Evolutionary conservation across 2,888 invertebrate species (phyloP), one percentile per base, ranked within the genome.

Genomic region (Margaritifera margaritifera): DNA sequence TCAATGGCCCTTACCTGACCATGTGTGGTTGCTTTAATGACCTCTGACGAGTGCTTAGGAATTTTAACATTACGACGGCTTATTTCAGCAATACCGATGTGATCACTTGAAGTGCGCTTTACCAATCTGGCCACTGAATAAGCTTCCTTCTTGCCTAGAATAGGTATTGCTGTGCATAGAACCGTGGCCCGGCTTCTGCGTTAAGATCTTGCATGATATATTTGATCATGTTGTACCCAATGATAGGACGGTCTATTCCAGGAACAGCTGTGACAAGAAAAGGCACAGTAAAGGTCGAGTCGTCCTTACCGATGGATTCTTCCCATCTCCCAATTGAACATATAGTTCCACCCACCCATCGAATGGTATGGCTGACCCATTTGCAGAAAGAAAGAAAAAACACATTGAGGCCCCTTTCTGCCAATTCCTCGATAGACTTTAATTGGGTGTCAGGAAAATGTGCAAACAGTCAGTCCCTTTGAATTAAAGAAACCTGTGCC

Each of bases 201-300:
- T 53, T 51, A n/a, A 64, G 19, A 11, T 31, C 50, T 8, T 25
- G 19, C 19, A 25, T 63, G 27, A 59, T 54, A 27, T 65, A 42
- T 56, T 66, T 54, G 25, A 72, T 72, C 1, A 72, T 69, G 53
- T 72, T 69, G 52, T 69, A 72, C 20, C 72, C 72, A 58, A 72
- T 51, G 42, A 72, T 72, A 0, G 69, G 72, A 8, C 27, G 24
- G 31, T 66, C 56, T 24, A 58, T 25, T 19, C 31, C 64, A 24
- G 65, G n/a, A 56, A 31, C 27, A 50, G 27, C 2, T n/a, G 69
- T 65, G 15, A 69, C 64, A n/a, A 67, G 55, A 61, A 67, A 64
- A 22, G 73, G 73, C 22, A 67, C 69, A 1, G 27, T 24, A n/a
- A 66, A 27, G 5, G 51, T 22, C 15, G 31, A n/a, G 4, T 64